A percentile compares a stretch with the other conserved stretches of the same genome.
These are phyloP conservation scores for Tetramorium bicarinatum DNA, from an alignment of 2,888 invertebrate genomes.

Conservation along the genomic window DNA sequence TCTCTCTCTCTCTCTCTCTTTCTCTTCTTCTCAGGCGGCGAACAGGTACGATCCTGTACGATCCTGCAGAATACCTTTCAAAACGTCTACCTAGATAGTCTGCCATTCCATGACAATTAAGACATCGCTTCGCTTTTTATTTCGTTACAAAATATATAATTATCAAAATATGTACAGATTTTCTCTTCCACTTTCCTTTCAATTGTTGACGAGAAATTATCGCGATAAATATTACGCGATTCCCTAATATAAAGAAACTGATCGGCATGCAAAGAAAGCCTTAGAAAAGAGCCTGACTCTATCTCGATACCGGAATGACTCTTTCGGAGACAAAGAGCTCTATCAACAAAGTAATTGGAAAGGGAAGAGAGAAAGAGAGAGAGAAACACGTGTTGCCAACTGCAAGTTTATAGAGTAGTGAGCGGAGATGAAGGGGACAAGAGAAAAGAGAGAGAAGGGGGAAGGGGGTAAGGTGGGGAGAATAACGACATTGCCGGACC, in stretches of 20 bases:
- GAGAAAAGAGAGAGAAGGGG: not conserved
- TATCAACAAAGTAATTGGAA: not conserved
- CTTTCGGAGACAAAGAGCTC: conserved; percentile 66
- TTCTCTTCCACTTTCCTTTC: not conserved
- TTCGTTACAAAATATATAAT: not conserved
- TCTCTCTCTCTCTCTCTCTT: not conserved
- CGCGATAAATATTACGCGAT: not conserved
- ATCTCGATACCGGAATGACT: not conserved
- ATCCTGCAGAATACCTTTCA: not conserved
- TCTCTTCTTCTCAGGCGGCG: not conserved
- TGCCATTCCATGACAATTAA: not conserved
- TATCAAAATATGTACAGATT: not conserved
- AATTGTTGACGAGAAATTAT: not conserved
- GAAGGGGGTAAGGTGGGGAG: not conserved
- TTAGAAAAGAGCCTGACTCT: conserved; percentile 9
- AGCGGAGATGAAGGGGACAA: conserved; percentile 38
- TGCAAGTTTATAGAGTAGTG: conserved; percentile 58
- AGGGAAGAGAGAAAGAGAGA: conserved; percentile 20
- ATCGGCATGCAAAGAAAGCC: not conserved
- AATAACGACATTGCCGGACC: conserved; percentile 66
- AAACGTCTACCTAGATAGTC: not conserved
- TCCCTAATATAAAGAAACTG: not conserved
- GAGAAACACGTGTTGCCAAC: conserved; percentile 74
- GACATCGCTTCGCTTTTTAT: not conserved
- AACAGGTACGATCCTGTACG: conserved; percentile 27